Conservation (phyloP, 2,888 invertebrate species). For the Epirrhoe tristata region DNA sequence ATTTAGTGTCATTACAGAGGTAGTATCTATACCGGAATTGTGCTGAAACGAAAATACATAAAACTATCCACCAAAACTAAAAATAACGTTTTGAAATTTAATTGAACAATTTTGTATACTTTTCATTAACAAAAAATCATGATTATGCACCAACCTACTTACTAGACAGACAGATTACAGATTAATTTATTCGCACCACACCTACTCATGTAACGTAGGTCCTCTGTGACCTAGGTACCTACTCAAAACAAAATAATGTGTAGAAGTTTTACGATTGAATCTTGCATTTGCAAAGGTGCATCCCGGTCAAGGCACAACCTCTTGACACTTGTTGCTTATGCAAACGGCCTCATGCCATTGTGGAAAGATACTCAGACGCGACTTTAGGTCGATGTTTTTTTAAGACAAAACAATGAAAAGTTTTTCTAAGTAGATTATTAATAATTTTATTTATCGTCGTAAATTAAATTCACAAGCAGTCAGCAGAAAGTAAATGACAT, state of each 20-base stretch:
- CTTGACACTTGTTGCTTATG: slow-evolving; percentile 43
- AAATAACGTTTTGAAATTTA: not conserved
- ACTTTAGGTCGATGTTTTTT: not conserved
- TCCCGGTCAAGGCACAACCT: slow-evolving; percentile 39
- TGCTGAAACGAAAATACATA: not conserved
- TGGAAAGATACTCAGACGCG: slow-evolving; percentile 21
- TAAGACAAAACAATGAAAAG: not conserved
- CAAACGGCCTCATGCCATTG: slow-evolving; percentile 34
- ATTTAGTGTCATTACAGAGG: not conserved
- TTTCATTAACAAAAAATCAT: not conserved
- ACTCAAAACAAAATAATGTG: no score
- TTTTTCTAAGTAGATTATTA: no score
- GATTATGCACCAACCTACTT: not conserved
- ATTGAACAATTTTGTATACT: not conserved
- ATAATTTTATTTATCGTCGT: no score
- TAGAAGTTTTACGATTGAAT: slow-evolving; percentile 16
- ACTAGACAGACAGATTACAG: not conserved
- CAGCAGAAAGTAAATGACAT: no score
- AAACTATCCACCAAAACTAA: not conserved
- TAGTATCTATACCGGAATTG: not conserved
- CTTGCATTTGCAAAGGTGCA: slow-evolving; percentile 28
- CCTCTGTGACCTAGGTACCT: no score
- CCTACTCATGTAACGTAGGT: not conserved
- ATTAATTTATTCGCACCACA: not conserved
- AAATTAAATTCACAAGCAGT: no score